Evolutionary conservation across 2,113 vertebrate species (phyloP).

Genomic region (Tachuris rubrigastra): DNA sequence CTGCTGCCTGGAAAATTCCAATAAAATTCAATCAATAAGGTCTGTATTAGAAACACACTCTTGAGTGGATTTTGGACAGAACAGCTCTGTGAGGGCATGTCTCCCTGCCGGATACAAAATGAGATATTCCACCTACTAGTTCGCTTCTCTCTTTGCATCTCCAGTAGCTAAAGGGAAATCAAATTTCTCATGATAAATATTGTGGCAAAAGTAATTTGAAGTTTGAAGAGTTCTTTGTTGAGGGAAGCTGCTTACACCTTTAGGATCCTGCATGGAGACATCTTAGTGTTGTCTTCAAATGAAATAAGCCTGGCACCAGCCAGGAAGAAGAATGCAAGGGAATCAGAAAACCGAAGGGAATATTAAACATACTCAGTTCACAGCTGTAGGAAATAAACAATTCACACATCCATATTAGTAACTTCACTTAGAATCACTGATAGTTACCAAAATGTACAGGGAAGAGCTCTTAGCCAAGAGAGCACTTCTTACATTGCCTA

Average conservation of each 20-base stretch:
- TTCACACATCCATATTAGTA: not conserved
- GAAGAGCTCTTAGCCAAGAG: not conserved
- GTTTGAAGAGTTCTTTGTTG: conserved; percentile 55
- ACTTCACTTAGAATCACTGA: not conserved
- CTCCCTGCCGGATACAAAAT: conserved; percentile 52
- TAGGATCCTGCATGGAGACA: not conserved
- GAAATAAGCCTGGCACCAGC: not conserved
- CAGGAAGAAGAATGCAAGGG: not conserved
- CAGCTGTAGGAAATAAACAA: conserved; percentile 12
- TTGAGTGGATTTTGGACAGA: conserved; percentile 21
- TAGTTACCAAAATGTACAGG: not conserved
- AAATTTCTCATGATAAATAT: conserved; percentile 54
- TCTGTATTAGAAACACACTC: conserved; percentile 43
- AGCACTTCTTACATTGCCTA: not conserved
- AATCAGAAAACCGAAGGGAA: not conserved
- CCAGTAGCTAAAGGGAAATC: conserved; percentile 51
- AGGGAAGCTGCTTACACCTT: conserved; percentile 36
- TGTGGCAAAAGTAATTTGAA: conserved; percentile 60
- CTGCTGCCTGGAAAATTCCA: conserved; percentile 44
- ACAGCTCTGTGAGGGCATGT: conserved; percentile 9
- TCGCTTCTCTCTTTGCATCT: conserved; percentile 55
- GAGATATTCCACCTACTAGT: conserved; percentile 46
- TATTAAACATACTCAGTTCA: not conserved
- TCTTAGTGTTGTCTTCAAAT: not conserved
- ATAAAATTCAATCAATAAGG: conserved; percentile 30